Evolutionary conservation across 2,113 vertebrate genomes (phyloP).

Genomic region (Nycticorax nycticorax): DNA sequence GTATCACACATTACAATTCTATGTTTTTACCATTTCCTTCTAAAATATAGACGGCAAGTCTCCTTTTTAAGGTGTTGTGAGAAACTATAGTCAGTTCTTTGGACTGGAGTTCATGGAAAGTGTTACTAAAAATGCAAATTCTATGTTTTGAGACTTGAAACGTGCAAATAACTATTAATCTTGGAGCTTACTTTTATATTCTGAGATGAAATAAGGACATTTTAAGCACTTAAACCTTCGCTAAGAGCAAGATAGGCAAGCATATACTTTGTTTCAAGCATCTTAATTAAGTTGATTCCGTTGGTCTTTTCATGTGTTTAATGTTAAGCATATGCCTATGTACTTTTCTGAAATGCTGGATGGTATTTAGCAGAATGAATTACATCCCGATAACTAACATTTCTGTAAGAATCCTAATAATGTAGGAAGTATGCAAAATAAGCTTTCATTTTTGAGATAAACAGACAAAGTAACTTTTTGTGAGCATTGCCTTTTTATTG

Average conservation of each 20-base stretch:
- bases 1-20: background rate
- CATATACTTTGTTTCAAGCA: background rate
- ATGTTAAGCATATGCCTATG: background rate
- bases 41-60: background rate
- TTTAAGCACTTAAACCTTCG: slow-evolving; percentile 18
- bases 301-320: slow-evolving; percentile 12
- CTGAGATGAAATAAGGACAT: slow-evolving; percentile 1
- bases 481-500: slow-evolving; percentile 50
- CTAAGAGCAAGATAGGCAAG: background rate
- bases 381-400: slow-evolving; percentile 17
- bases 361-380: slow-evolving; percentile 24
- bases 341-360: background rate
- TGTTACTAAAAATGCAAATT: slow-evolving; percentile 4
- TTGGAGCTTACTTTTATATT: background rate
- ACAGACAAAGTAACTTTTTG: slow-evolving; percentile 51
- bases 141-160: background rate
- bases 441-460: slow-evolving; percentile 65
- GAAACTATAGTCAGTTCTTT: background rate
- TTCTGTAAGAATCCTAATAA: slow-evolving; percentile 28
- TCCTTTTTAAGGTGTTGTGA: background rate
- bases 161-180: slow-evolving; percentile 16
- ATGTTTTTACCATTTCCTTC: background rate
- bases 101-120: background rate
- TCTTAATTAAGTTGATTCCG: background rate
- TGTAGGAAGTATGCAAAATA: slow-evolving; percentile 34